These are phyloP conservation scores for Daphoenositta chrysoptera DNA, from an alignment of 2,113 vertebrate genomes.

Conservation along the genomic window DNA sequence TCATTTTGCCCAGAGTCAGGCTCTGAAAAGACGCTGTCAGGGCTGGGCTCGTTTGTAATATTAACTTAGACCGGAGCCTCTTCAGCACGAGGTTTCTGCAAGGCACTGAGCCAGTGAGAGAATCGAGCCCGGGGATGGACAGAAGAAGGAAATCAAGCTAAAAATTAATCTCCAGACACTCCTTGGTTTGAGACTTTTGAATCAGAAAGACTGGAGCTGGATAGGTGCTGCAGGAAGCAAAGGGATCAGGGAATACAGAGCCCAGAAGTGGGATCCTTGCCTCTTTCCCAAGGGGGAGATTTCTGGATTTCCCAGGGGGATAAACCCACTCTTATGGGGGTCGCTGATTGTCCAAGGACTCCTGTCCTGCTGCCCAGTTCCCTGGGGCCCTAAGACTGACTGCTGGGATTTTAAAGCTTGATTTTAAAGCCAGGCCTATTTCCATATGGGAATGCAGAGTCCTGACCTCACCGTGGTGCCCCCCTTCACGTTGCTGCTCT, in stretches of 20 bases:
- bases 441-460: not conserved
- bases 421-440: not conserved
- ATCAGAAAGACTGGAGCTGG: not conserved
- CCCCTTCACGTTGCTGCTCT: not conserved
- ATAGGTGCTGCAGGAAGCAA: not conserved
- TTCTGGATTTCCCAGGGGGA: not conserved
- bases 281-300: not conserved
- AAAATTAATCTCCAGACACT: not conserved
- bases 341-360: not conserved
- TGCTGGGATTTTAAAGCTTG: not conserved
- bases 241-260: not conserved
- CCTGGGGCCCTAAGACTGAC: not conserved
- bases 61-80: not conserved
- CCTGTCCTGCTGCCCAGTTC: not conserved
- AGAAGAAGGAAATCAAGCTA: not conserved
- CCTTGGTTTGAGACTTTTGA: not conserved
- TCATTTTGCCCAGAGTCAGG: not conserved
- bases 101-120: not conserved
- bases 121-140: not conserved
- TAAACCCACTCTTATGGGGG: fast-evolving
- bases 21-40: not conserved
- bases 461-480: not conserved
- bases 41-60: not conserved
- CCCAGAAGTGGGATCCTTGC: not conserved
- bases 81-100: not conserved